These are phyloP conservation scores for Paratrypauchen microcephalus DNA, from an alignment of 2,797 vertebrate species.

Conservation along the genomic window DNA sequence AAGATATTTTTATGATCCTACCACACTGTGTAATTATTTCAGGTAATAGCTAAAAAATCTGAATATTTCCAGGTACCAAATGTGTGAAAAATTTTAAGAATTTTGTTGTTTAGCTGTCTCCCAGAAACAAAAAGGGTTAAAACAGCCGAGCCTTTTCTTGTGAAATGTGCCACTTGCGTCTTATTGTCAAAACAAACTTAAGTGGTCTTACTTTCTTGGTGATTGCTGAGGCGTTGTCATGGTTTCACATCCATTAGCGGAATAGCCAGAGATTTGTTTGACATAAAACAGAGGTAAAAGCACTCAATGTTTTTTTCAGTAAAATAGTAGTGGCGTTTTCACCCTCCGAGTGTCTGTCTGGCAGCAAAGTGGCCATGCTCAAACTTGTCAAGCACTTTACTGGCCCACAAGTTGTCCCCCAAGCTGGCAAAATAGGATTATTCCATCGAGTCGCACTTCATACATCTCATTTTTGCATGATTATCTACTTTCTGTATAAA, in stretches of 20 bases:
- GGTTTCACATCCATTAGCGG: slow-evolving; percentile 73
- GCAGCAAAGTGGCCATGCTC: slow-evolving; percentile 41
- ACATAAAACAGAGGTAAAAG: slow-evolving; percentile 71
- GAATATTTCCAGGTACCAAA: background rate
- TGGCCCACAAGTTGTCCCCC: slow-evolving; percentile 48
- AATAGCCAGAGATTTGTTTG: slow-evolving; percentile 68
- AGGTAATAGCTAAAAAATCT: slow-evolving; percentile 9
- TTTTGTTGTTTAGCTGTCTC: slow-evolving; percentile 23
- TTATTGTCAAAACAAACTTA: slow-evolving; percentile 61
- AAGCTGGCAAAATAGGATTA: slow-evolving; percentile 21
- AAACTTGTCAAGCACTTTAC: slow-evolving; percentile 62
- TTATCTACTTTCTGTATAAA: slow-evolving; percentile 14
- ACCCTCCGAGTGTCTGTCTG: slow-evolving; percentile 57
- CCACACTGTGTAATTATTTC: background rate
- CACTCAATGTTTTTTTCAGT: slow-evolving; percentile 66
- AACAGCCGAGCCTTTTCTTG: slow-evolving; percentile 24
- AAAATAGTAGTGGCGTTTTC: slow-evolving; percentile 59
- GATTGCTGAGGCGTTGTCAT: slow-evolving; percentile 70
- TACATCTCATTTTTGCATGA: slow-evolving; percentile 33
- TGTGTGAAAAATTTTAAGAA: too few relatives aligned
- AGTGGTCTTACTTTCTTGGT: slow-evolving; percentile 64
- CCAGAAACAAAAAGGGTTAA: slow-evolving; percentile 19
- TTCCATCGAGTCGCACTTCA: slow-evolving; percentile 27
- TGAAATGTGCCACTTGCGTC: slow-evolving; percentile 50
- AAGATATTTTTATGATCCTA: background rate